phyloP scores from a whole-genome alignment of 2,888 invertebrate genomes.

The Aphidoletes aphidimyza region DNA sequence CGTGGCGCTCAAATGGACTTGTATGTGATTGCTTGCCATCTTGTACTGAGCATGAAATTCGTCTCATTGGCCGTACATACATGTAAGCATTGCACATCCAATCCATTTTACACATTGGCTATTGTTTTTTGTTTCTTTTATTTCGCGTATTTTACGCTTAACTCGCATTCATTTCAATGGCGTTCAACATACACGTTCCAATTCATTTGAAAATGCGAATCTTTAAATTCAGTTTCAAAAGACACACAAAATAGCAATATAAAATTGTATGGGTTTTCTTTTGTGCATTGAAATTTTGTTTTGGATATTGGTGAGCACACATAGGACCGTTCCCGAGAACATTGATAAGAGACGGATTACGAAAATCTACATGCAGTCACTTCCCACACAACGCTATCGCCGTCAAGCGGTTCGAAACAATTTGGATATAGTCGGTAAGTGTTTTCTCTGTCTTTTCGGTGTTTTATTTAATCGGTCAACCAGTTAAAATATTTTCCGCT shows the following conservation, averaged over 20 bases:
- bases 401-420: constrained; percentile 67
- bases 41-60: constrained; percentile 76
- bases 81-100: not conserved
- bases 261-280: too few relatives aligned
- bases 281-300: too few relatives aligned
- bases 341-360: not conserved
- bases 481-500: too few relatives aligned
- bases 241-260: too few relatives aligned
- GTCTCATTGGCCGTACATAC: constrained; percentile 62
- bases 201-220: too few relatives aligned
- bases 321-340: not conserved
- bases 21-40: constrained; percentile 76
- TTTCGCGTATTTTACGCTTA: too few relatives aligned
- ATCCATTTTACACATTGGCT: not conserved
- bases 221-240: too few relatives aligned
- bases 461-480: too few relatives aligned
- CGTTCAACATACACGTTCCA: too few relatives aligned
- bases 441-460: constrained; percentile 11
- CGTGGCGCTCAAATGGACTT: constrained; percentile 70
- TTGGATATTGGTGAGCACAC: too few relatives aligned
- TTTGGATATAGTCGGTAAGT: constrained; percentile 64
- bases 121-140: not conserved
- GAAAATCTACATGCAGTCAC: constrained; percentile 55
- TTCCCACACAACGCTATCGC: constrained; percentile 67
- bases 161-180: too few relatives aligned